Conservation (phyloP, 2,888 invertebrate species). For the Copidosoma aretas region DNA sequence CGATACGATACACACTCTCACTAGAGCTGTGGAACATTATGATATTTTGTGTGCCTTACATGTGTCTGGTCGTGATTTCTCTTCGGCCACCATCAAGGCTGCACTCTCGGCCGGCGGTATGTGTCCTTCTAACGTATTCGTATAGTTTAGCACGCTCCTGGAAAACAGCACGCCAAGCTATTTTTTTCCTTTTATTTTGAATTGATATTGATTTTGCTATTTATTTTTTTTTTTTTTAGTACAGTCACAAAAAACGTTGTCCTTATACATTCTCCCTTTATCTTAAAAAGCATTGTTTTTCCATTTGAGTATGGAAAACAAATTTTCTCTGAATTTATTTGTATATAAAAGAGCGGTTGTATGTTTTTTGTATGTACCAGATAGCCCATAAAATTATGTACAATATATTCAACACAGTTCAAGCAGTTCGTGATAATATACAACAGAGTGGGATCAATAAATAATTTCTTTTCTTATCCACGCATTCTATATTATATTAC, state of each 20-base stretch:
- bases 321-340: too few species aligned
- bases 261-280: too few species aligned
- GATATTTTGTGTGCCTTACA: constrained; percentile 69
- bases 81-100: constrained; percentile 79
- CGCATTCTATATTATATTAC: too few species aligned
- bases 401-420: not conserved
- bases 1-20: constrained; percentile 16
- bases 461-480: not conserved
- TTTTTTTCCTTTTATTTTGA: constrained; percentile 45
- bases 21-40: constrained; percentile 19
- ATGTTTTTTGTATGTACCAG: not conserved
- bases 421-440: not conserved
- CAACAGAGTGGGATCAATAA: not conserved
- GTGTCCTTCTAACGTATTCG: constrained; percentile 90
- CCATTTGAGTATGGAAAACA: too few species aligned
- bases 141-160: constrained; percentile 95
- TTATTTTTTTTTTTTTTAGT: not conserved
- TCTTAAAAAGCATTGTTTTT: too few species aligned
- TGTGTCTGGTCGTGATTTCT: constrained; percentile 79
- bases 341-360: not conserved
- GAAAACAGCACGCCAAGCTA: constrained; percentile 65
- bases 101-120: constrained; percentile 82
- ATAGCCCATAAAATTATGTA: not conserved
- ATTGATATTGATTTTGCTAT: not conserved
- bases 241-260: too few species aligned